Evolutionary conservation across 2,888 invertebrate species (phyloP), one percentile per base, ranked within the genome.

Genomic region (Drosophila subsilvestris): DNA sequence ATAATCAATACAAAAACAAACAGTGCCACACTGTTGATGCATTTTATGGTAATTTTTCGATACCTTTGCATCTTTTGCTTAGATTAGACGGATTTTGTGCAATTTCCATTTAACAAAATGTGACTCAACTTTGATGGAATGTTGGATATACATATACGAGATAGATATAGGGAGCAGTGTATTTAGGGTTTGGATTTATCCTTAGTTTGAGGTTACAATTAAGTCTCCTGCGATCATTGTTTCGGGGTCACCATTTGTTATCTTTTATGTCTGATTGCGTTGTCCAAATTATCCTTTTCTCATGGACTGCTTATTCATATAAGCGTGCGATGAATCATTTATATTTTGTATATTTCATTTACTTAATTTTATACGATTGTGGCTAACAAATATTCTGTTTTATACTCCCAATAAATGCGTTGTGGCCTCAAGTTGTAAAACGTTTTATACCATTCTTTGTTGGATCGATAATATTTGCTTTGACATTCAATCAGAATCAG

Each of bases 21-120:
- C 50, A 51, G 56, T 27, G 5, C 37, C 37, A 18, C 48, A 17
- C 49, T 48, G 44, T 56, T 68, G 49, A 58, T 68, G 76, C 63
- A 57, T 58, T 57, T 48, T 73, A 49, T 49, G 55, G 14, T 67
- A 55, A 60, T 70, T 70, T 55, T 7, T 1, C 74, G 55, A 56
- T 65, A 57, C 60, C 54, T 66, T 57, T 74, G 66, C 63, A 70
- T 56, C 43, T 43, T 27, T 70, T 25, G 55, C 68, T 55, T 67
- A 44, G 66, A 66, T 66, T 67, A 48, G 67, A 20, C 65, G 20
- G 47, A 66, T 65, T 65, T 65, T 25, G 45, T 53, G 27, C 27
- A 8, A 66, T 51, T 47, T 47, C 20, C 12, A 25, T 62, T 32
- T 63, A 29, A 49, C 37, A 10, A 57, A 37, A 48, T 47, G 20